Conservation (phyloP, 2,888 invertebrate genomes). For the Oconnorella tubifera region DNA sequence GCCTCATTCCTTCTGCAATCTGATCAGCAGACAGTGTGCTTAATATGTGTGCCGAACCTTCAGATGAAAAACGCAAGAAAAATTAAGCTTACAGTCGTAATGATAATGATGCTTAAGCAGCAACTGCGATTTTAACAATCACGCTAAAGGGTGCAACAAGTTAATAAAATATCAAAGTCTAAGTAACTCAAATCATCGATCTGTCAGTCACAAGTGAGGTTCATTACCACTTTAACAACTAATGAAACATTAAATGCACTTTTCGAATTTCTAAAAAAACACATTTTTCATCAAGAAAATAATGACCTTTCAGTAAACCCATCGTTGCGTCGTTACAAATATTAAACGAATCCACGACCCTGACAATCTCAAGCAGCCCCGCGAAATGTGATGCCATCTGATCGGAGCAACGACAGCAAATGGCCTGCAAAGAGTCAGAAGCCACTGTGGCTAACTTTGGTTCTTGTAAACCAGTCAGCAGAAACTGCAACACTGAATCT, state of each 20-base stretch:
- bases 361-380: slow-evolving; percentile 62
- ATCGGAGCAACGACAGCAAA: slow-evolving; percentile 76
- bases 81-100: too few relatives aligned
- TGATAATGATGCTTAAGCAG: too few relatives aligned
- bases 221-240: too few relatives aligned
- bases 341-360: slow-evolving; percentile 51
- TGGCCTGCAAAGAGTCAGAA: slow-evolving; percentile 77
- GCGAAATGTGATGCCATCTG: slow-evolving; percentile 77
- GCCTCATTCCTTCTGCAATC: slow-evolving; percentile 65
- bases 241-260: too few relatives aligned
- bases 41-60: slow-evolving; percentile 66
- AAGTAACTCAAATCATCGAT: too few relatives aligned
- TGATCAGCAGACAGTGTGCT: slow-evolving; percentile 54
- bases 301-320: slow-evolving; percentile 48
- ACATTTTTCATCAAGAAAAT: too few relatives aligned
- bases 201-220: too few relatives aligned
- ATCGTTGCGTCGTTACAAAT: slow-evolving; percentile 51
- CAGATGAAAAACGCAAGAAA: neutral
- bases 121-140: too few relatives aligned
- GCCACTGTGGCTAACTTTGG: slow-evolving; percentile 63
- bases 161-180: too few relatives aligned
- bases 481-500: slow-evolving; percentile 77
- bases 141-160: too few relatives aligned
- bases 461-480: slow-evolving; percentile 61
- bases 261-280: too few relatives aligned